Percentiles rank a stretch among this genome's conserved stretches.
Evolutionary conservation across 2,113 vertebrate species (phyloP).

Genomic region (Macaca nemestrina): DNA sequence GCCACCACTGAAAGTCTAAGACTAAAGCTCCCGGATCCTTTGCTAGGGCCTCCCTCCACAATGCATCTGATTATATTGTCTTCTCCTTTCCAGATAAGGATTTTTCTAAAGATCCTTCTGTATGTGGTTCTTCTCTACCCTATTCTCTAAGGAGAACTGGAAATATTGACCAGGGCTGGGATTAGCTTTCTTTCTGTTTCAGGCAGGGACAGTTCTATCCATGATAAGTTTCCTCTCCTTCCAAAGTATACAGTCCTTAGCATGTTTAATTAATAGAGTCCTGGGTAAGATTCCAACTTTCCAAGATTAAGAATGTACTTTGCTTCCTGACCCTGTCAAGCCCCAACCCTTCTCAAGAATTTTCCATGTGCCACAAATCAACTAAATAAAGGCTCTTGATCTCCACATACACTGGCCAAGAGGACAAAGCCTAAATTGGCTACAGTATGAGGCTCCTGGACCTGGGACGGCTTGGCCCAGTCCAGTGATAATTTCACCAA

Average conservation of each 20-base stretch:
- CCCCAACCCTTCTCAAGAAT: constrained; percentile 7
- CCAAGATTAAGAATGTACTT: constrained; percentile 35
- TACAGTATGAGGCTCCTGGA: not conserved
- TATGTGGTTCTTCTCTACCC: not conserved
- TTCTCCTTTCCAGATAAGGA: not conserved
- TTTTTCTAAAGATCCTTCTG: not conserved
- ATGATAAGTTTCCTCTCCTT: not conserved
- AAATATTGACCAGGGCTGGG: not conserved
- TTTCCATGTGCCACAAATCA: constrained; percentile 2
- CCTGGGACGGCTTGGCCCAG: not conserved
- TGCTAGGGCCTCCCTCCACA: not conserved
- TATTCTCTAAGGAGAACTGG: not conserved
- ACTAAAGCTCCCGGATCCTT: not conserved
- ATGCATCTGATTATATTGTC: not conserved
- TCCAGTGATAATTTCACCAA: not conserved
- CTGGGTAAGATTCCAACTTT: not conserved
- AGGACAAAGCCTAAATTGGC: not conserved
- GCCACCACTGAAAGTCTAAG: not conserved
- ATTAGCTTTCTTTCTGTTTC: not conserved
- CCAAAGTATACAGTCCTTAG: not conserved
- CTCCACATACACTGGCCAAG: not conserved
- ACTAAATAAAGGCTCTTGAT: constrained; percentile 28
- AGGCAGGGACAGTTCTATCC: not conserved
- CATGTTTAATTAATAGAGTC: not conserved
- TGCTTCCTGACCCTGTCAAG: constrained; percentile 34